Evolutionary conservation across 2,113 vertebrate genomes (phyloP), one percentile per base, ranked within the genome.

Genomic region (Strix uralensis): DNA sequence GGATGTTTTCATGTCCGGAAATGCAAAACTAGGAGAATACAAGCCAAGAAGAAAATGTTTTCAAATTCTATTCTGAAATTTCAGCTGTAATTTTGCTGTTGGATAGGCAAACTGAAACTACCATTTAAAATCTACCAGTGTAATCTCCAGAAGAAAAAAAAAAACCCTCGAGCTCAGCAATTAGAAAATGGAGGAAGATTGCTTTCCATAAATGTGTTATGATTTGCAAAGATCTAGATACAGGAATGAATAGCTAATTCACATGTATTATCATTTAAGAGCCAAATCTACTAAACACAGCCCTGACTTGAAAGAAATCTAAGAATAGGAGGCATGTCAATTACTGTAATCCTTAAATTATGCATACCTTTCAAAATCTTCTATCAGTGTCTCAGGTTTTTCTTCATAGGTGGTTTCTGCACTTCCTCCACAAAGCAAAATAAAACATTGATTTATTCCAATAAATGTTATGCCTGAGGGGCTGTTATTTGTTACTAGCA

Each of bases 291-390:
- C 61, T 38, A 18, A 94, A 92, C 66, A 71, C 77, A 80, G 44
- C 77, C 77, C 65, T 92, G 80, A 87, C 81, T 95, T 95, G 81
- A 89, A 92, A 94, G 91, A 81, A 91, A 69, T 69, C 65, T 91
- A 93, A 96, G 94, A 95, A 96, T 46, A 97, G 92, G 73, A 95
- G 77, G 86, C 77, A 94, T 65, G 77, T 78, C 77, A 94, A 72
- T 86, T 91, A 92, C 88, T 88, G 67, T 84, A 93, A 89, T 88
- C 80, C 83, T 88, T 86, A 86, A 92, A 89, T 95, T 94, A 94
- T 88, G 72, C 89, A 87, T 81, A 71, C 65, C 58, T 95, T 85
- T 86, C 81, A 89, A 88, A 95, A 94, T 88, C 86, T 81, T 83
- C 82, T 81, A 40, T 81, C 77, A 61, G 4, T 42, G 83, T 82